phyloP scores from a whole-genome alignment of 2,113 vertebrate genomes.

The Lepus americanus region DNA sequence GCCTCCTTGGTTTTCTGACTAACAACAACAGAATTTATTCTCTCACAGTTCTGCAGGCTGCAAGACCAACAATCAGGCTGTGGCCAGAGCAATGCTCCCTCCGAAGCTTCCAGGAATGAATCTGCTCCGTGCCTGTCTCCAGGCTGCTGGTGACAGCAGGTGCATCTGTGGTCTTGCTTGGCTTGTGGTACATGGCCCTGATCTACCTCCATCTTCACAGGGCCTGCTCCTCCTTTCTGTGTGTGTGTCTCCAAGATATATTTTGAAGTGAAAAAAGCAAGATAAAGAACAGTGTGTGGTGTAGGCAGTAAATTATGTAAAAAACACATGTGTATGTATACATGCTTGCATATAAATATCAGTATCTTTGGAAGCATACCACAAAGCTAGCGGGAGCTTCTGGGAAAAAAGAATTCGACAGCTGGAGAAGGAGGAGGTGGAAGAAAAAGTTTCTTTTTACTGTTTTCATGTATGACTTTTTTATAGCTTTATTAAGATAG shows the following conservation, averaged over 20 bases:
- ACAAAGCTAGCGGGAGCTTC: neutral
- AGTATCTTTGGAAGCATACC: neutral
- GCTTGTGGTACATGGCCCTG: neutral
- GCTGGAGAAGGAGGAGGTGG: neutral
- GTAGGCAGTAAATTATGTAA: neutral
- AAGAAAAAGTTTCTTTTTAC: neutral
- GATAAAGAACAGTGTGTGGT: neutral
- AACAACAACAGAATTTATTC: neutral
- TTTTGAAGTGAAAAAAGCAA: neutral
- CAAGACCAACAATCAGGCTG: neutral
- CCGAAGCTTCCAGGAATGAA: neutral
- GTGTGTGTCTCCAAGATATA: neutral
- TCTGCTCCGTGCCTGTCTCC: neutral
- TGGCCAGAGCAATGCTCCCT: neutral
- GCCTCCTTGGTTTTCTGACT: neutral
- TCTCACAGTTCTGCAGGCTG: neutral
- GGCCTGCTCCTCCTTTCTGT: neutral
- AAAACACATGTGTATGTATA: neutral
- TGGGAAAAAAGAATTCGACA: neutral
- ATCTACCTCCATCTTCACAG: neutral
- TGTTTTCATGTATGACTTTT: neutral
- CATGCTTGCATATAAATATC: neutral
- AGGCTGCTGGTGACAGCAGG: neutral
- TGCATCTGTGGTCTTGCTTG: neutral
- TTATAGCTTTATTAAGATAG: neutral